Evolutionary conservation across 2,888 invertebrate species (phyloP).

Genomic region (Drosophila mettleri): DNA sequence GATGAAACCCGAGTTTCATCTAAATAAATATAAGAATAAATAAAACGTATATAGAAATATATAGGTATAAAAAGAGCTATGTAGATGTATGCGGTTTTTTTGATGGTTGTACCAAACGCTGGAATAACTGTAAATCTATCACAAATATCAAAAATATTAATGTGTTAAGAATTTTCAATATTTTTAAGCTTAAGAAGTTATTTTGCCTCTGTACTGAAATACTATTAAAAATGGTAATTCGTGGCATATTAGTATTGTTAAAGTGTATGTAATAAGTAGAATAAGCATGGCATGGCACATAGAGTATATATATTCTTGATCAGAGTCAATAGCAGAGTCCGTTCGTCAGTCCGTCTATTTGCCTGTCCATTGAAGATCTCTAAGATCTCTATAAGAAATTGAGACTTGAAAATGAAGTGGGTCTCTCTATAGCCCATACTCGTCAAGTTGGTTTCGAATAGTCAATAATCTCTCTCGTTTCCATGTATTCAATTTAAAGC

Average conservation of each 20-base stretch:
- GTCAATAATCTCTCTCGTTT: too few relatives aligned
- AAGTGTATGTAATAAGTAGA: neutral
- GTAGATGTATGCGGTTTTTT: slow-evolving; percentile 20
- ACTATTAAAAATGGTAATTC: neutral
- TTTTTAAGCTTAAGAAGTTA: neutral
- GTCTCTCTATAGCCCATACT: too few relatives aligned
- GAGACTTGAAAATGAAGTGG: too few relatives aligned
- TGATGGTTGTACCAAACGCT: slow-evolving; percentile 38
- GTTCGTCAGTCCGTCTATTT: neutral
- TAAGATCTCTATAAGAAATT: too few relatives aligned
- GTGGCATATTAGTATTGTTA: neutral
- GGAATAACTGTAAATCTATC: neutral
- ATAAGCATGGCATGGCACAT: neutral
- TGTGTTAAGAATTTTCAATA: slow-evolving; percentile 2
- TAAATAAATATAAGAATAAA: slow-evolving; percentile 1
- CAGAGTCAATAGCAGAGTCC: neutral
- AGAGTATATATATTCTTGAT: neutral
- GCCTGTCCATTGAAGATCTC: neutral
- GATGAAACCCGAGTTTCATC: slow-evolving; percentile 7
- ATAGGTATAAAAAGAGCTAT: too few relatives aligned
- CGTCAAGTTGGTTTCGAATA: too few relatives aligned
- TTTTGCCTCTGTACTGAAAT: too few relatives aligned
- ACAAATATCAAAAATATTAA: neutral
- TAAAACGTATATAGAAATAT: neutral
- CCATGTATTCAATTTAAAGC: too few relatives aligned